phyloP scores from a whole-genome alignment of 2,113 vertebrate species.

The Brachyhypopomus gauderio region DNA sequence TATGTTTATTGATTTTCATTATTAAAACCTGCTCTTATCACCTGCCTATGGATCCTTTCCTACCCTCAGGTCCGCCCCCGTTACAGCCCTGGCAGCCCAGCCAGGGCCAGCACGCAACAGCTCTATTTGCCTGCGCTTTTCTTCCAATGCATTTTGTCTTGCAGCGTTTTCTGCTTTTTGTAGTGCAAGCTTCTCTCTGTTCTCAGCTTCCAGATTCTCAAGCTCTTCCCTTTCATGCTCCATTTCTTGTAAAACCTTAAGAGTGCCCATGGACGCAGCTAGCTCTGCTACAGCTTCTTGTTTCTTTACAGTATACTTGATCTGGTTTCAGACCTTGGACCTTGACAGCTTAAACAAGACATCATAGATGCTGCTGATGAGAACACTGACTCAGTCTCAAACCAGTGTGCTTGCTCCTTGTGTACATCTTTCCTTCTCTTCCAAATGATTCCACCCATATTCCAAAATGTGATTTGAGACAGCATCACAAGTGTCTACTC shows the following conservation, averaged over 20 bases:
- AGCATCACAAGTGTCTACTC: no score
- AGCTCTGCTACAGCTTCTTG: slow-evolving; percentile 53
- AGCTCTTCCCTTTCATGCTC: slow-evolving; percentile 37
- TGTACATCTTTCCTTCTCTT: background rate
- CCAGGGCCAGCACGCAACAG: no score
- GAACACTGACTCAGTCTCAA: slow-evolving; percentile 22
- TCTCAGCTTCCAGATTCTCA: slow-evolving; percentile 42
- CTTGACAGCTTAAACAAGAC: slow-evolving; percentile 10
- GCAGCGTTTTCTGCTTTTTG: slow-evolving; percentile 52
- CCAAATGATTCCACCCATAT: background rate
- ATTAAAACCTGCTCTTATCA: no score
- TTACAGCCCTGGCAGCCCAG: no score
- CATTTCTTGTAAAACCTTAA: slow-evolving; percentile 42
- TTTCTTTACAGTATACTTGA: slow-evolving; percentile 37
- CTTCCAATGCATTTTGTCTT: slow-evolving; percentile 41
- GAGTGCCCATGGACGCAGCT: slow-evolving; percentile 43
- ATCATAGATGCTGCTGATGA: slow-evolving; percentile 5
- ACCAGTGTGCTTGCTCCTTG: background rate
- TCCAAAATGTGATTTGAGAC: background rate
- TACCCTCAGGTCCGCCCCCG: no score
- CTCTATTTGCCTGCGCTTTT: no score
- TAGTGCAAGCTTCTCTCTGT: slow-evolving; percentile 37
- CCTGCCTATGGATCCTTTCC: no score
- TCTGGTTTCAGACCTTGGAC: slow-evolving; percentile 9
- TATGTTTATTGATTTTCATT: no score